Conservation (phyloP, 2,888 invertebrate species). For the Argynnis bischoffii region DNA sequence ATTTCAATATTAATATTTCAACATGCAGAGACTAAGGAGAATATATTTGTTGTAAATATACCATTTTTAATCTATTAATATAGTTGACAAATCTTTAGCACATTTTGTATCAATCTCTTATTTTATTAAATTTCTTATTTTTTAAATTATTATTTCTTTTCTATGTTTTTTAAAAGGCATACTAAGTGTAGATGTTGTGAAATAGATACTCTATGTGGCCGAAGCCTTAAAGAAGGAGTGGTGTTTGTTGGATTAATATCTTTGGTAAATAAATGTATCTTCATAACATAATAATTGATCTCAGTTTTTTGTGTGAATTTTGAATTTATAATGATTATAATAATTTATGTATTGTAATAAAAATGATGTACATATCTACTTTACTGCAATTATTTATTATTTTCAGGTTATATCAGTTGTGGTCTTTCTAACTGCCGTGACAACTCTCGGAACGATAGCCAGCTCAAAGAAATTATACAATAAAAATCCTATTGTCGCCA, state of each 20-base stretch:
- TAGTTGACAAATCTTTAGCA: too few relatives aligned
- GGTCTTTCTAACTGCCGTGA: conserved; percentile 35
- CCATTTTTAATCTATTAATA: too few relatives aligned
- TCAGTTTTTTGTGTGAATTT: too few relatives aligned
- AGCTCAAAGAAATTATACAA: conserved; percentile 38
- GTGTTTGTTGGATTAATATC: conserved; percentile 45
- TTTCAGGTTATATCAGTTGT: conserved; percentile 51
- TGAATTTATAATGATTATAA: too few relatives aligned
- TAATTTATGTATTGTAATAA: too few relatives aligned
- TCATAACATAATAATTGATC: too few relatives aligned
- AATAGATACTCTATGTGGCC: conserved; percentile 44
- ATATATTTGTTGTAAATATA: too few relatives aligned
- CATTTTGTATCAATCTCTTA: neutral
- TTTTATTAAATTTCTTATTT: neutral
- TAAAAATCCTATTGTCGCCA: conserved; percentile 45
- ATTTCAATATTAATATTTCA: too few relatives aligned
- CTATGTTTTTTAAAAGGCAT: conserved; percentile 23
- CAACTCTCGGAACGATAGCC: conserved; percentile 4
- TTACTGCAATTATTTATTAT: neutral
- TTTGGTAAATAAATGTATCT: conserved; percentile 44
- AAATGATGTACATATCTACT: neutral
- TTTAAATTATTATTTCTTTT: conserved; percentile 6
- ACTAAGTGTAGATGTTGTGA: conserved; percentile 43
- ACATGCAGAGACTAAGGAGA: too few relatives aligned
- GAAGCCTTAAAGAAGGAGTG: conserved; percentile 44